A percentile compares a stretch with the other conserved stretches of the same genome.
These are phyloP conservation scores for Macaria liturata DNA, from an alignment of 2,888 invertebrate genomes.

Conservation along the genomic window DNA sequence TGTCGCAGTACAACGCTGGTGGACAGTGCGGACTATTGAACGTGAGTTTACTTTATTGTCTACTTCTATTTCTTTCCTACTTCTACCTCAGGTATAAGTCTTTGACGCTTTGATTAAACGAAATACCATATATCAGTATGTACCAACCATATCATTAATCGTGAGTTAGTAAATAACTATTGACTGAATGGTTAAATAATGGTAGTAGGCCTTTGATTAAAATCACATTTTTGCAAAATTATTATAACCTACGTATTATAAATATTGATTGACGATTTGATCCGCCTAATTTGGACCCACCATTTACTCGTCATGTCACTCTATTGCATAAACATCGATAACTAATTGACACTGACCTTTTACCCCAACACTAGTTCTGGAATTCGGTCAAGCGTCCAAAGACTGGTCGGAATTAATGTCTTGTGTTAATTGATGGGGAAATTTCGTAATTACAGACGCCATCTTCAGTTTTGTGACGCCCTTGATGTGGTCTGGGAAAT, in stretches of 20 bases:
- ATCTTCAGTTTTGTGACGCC: slow-evolving; percentile 12
- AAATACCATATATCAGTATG: too few relatives aligned
- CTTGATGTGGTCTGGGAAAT: slow-evolving; percentile 8
- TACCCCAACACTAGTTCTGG: slow-evolving; percentile 9
- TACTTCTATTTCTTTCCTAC: too few relatives aligned
- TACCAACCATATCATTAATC: too few relatives aligned
- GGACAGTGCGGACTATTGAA: slow-evolving; percentile 69
- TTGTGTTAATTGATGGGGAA: slow-evolving; percentile 24
- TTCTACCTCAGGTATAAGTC: too few relatives aligned
- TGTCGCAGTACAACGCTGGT: slow-evolving; percentile 54
- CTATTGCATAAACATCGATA: slow-evolving; percentile 4
- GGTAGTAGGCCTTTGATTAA: too few relatives aligned
- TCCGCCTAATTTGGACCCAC: too few relatives aligned
- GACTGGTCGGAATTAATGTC: slow-evolving; percentile 18
- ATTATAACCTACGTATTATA: too few relatives aligned
- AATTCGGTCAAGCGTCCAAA: slow-evolving; percentile 20
- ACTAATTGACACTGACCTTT: slow-evolving; percentile 16
- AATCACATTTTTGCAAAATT: too few relatives aligned
- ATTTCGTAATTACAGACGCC: slow-evolving; percentile 23
- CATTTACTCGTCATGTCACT: not conserved
- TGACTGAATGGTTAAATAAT: too few relatives aligned
- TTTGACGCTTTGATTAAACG: too few relatives aligned
- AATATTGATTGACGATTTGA: too few relatives aligned
- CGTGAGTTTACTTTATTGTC: slow-evolving; percentile 51
- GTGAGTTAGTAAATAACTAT: too few relatives aligned